Evolutionary conservation across 2,888 invertebrate species (phyloP).

Genomic region (Luperina nickerlii): DNA sequence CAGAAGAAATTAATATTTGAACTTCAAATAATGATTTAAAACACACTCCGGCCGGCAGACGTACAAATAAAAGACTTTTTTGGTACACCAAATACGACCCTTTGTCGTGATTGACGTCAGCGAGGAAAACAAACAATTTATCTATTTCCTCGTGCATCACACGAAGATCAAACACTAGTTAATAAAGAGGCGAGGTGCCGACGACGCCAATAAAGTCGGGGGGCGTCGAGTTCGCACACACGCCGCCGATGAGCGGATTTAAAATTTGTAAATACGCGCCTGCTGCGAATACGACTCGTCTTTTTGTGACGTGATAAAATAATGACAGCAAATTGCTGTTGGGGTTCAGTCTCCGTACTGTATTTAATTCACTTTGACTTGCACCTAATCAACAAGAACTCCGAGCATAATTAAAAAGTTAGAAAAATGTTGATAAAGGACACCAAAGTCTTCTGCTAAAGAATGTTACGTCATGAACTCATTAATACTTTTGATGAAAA

Average conservation of each 20-base stretch:
- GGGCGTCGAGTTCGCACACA: conserved; percentile 80
- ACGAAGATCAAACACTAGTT: conserved; percentile 83
- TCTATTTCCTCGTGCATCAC: conserved; percentile 81
- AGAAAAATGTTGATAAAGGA: conserved; percentile 14
- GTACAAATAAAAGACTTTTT: conserved; percentile 61
- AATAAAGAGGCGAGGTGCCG: conserved; percentile 78
- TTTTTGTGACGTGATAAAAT: conserved; percentile 83
- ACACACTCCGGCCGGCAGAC: conserved; percentile 57
- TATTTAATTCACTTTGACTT: conserved; percentile 52
- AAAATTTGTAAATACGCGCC: conserved; percentile 80
- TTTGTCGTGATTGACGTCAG: conserved; percentile 69
- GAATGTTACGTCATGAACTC: conserved; percentile 27
- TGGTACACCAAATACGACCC: conserved; percentile 58
- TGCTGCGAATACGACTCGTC: conserved; percentile 77
- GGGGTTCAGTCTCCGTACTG: conserved; percentile 54
- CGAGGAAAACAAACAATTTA: conserved; percentile 85
- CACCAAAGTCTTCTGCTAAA: conserved; percentile 16
- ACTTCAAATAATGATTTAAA: conserved; percentile 65
- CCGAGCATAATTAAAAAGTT: conserved; percentile 47
- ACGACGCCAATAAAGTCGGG: conserved; percentile 81
- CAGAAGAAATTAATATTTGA: conserved; percentile 68
- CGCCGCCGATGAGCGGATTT: conserved; percentile 78
- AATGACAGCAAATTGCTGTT: conserved; percentile 80
- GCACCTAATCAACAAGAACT: conserved; percentile 41
- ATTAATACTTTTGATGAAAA: conserved; percentile 41